These are phyloP conservation scores for Xiphophorus couchianus DNA, from an alignment of 2,113 vertebrate genomes.

Conservation along the genomic window DNA sequence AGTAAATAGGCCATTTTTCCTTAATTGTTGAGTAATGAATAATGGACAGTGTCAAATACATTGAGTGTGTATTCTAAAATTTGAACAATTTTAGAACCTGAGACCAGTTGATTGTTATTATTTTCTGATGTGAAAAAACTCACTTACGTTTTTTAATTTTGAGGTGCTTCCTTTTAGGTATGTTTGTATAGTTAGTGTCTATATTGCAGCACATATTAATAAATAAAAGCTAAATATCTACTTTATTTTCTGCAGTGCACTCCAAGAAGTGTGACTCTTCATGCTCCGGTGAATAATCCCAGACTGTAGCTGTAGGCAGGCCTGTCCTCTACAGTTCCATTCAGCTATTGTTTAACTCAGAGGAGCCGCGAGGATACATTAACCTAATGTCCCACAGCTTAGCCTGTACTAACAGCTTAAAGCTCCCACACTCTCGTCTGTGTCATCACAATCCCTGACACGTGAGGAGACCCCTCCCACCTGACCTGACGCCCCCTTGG, in stretches of 20 bases:
- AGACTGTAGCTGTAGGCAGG: not conserved
- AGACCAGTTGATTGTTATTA: too few relatives aligned
- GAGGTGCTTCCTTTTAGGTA: not conserved
- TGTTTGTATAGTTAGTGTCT: not conserved
- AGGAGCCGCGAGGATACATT: conserved; percentile 38
- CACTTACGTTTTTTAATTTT: not conserved
- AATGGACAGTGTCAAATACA: too few relatives aligned
- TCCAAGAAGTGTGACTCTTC: not conserved
- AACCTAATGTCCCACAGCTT: conserved; percentile 42
- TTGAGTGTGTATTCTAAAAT: too few relatives aligned
- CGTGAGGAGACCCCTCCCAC: conserved; percentile 47
- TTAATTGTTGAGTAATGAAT: too few relatives aligned
- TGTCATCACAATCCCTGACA: conserved; percentile 52
- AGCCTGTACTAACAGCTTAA: conserved; percentile 54
- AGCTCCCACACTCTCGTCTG: conserved; percentile 24
- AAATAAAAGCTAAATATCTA: not conserved
- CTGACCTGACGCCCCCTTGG: conserved; percentile 30
- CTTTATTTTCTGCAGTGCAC: not conserved
- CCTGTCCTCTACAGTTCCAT: conserved; percentile 22
- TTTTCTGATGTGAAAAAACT: not conserved
- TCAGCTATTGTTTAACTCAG: conserved; percentile 14
- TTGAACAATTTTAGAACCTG: too few relatives aligned
- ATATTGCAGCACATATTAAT: not conserved
- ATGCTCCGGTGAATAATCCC: conserved; percentile 16
- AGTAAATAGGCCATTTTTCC: too few relatives aligned